Base-by-base conservation (phyloP, 2,797 vertebrate species). In the Bovichtus variegatus region DNA sequence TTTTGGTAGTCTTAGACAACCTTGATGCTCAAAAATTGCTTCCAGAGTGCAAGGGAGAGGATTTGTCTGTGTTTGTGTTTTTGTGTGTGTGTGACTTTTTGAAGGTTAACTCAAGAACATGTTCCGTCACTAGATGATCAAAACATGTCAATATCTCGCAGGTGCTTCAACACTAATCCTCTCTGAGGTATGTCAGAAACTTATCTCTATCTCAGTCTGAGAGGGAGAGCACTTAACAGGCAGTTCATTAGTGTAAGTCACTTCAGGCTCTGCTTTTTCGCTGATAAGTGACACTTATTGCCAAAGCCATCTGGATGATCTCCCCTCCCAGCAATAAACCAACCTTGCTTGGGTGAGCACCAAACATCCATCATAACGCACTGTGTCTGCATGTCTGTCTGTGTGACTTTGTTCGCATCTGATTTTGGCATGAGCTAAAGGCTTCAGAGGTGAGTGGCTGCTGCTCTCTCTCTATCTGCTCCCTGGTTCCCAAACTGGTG, bases 231-330 rank as follows among this genome's bases (percentile, higher is more conserved):
- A 86, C 85, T 92, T 93, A 93, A 93, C 90, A 90, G 83, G 76
- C 85, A 91, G 80, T 92, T 95, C 91, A 95, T 94, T 93, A 94
- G 79, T 91, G 93, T 88, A 90, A 91, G 87, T 92, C 93, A 93
- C 87, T 91, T 87, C 88, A 90, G 91, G 91, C 87, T 83, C 87
- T 87, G 85, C 76, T 84, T 91, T 93, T 90, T 73, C 66, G 83
- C 85, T 91, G 90, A 95, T 92, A 95, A 94, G 89, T 94, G 91
- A 94, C 88, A 94, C 93, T 92, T 93, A 93, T 85, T 91, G 87
- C 83, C 84, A 89, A 89, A 88, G 87, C 82, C 91, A 82, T 91
- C 91, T 92, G 89, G 84, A 84, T 92, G 87, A 89, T 89, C 78
- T 81, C 78, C 85, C 80, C 89, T 94, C 81, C 63, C 58, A 91